Evolutionary conservation across 1,140 invertebrate genomes (phyloP), one percentile per base, ranked within the genome.

Genomic region (Microplitis mediator): DNA sequence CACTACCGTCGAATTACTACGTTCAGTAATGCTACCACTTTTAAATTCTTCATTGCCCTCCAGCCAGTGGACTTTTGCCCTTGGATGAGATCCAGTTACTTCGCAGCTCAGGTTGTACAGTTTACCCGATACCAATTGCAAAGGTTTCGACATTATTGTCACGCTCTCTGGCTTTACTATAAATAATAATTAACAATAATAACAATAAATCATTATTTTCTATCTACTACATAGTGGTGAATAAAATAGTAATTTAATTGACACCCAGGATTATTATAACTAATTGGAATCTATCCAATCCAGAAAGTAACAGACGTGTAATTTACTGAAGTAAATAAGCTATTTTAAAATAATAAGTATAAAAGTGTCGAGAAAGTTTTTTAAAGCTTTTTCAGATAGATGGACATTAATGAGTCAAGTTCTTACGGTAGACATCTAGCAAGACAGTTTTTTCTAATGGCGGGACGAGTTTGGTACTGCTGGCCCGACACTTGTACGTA

Each of bases 401-500:
- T 54, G 54, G 50, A 68, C 50, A 36, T 56, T 51, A 65, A 56
- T 31, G 32, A 54, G 45, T 54, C 4, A 23, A 66, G 16, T 65
- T n/a, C 92, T 92, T 85, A 95, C 94, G 86, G 79, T 94, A 90
- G 87, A 95, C 90, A 84, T 95, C 93, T 78, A 95, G 88, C 76
- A 93, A 86, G 75, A 94, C 92, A 69, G 90, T 92, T 81, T 92
- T 93, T 82, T 95, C 93, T 60, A 92, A 88, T 0, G 95, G 93
- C 76, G 92, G 90, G 80, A 93, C 94, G 34, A 95, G 90, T 78
- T 95, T 93, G 14, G 94, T 95, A 82, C 96, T 97, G 63, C 91
- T 92, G 0, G 95, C 95, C 81, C 93, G 92, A 83, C 95, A 96
- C 83, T 93, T 95, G 86, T 93, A 94, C 4, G 92, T 94, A 8